These are phyloP conservation scores for Pachypsylla venusta DNA, from an alignment of 1,140 invertebrate species.

Conservation along the genomic window DNA sequence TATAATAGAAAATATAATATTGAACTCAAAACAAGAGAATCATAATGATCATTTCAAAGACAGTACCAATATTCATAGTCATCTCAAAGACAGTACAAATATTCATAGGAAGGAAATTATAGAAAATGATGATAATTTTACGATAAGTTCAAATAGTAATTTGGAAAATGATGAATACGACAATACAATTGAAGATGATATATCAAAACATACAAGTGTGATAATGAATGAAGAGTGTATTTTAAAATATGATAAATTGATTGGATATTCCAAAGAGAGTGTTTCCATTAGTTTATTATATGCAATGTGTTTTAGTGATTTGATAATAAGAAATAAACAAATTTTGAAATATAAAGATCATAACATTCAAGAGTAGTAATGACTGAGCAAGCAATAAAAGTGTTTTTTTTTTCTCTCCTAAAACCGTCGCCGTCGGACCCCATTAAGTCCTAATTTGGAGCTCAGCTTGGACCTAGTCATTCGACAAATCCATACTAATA, in stretches of 20 bases:
- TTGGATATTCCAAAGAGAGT: neutral
- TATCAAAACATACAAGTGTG: neutral
- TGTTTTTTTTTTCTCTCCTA: too few relatives aligned
- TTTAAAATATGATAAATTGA: neutral
- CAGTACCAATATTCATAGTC: neutral
- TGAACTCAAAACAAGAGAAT: neutral
- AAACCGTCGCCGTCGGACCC: too few relatives aligned
- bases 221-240: neutral
- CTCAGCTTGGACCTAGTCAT: too few relatives aligned
- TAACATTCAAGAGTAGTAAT: too few relatives aligned
- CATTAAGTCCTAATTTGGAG: too few relatives aligned
- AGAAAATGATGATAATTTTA: neutral
- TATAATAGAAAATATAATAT: neutral
- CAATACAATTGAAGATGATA: neutral
- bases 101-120: neutral
- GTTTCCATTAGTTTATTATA: neutral
- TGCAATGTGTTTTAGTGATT: neutral
- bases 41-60: neutral
- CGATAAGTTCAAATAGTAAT: neutral
- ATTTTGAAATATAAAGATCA: too few relatives aligned
- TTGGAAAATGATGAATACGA: neutral
- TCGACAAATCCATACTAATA: too few relatives aligned
- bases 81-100: neutral
- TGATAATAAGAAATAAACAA: neutral
- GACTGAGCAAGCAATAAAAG: too few relatives aligned